Percentiles rank a stretch among this genome's conserved stretches.
phyloP scores from a whole-genome alignment of 2,113 vertebrate species.

The Gallinago jamesoni region DNA sequence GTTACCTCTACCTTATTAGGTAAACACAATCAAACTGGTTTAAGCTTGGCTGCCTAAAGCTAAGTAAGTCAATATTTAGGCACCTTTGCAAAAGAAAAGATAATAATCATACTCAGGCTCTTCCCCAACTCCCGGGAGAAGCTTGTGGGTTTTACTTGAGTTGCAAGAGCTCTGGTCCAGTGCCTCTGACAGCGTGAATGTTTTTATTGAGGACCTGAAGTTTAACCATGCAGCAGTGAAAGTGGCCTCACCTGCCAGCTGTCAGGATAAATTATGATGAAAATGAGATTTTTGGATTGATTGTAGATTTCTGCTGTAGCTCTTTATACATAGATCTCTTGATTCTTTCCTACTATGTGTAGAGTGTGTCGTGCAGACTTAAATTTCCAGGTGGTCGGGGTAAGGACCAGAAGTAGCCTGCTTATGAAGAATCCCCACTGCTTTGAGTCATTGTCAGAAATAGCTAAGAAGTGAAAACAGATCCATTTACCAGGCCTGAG shows the following conservation, averaged over 20 bases:
- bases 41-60: background rate
- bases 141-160: background rate
- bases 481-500: background rate
- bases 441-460: background rate
- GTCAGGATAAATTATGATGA: background rate
- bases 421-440: background rate
- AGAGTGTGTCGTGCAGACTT: background rate
- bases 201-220: background rate
- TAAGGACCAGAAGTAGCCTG: background rate
- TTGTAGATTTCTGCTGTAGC: background rate
- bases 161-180: background rate
- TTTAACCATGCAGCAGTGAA: accelerated
- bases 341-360: background rate
- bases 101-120: background rate
- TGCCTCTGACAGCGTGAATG: background rate
- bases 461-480: background rate
- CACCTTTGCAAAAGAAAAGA: background rate
- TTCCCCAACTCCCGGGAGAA: background rate
- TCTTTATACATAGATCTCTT: background rate
- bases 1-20: background rate
- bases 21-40: background rate
- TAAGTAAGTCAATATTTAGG: background rate
- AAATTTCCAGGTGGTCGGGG: accelerated
- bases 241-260: background rate
- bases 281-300: background rate